Conservation (phyloP, 1,140 invertebrate genomes). For the Macrosteles quadrilineatus region DNA sequence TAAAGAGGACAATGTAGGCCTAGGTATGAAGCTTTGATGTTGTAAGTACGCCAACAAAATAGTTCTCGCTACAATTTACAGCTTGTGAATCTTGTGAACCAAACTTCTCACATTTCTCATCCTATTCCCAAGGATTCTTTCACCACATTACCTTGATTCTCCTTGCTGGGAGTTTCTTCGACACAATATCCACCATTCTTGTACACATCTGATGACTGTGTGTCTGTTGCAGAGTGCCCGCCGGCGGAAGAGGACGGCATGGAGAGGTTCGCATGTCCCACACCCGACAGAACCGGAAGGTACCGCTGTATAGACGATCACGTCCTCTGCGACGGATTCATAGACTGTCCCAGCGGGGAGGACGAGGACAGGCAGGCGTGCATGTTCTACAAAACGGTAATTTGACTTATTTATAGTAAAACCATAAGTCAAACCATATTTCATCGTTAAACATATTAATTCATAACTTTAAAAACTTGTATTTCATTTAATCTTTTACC, state of each 20-base stretch:
- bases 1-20: too few species aligned
- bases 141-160: too few species aligned
- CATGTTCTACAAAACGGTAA: conserved; percentile 98
- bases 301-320: conserved; percentile 96
- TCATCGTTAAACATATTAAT: not conserved
- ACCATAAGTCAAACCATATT: not conserved
- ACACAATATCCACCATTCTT: too few species aligned
- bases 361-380: conserved; percentile 91
- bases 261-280: conserved; percentile 92
- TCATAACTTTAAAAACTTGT: not conserved
- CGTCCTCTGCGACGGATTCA: conserved; percentile 91
- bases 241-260: conserved; percentile 90
- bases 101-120: too few species aligned
- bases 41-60: not conserved
- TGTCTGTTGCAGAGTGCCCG: conserved; percentile 79
- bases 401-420: conserved; percentile 41
- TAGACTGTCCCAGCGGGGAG: conserved; percentile 90
- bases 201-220: conserved; percentile 18
- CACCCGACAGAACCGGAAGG: conserved; percentile 83
- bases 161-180: too few species aligned
- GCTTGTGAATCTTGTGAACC: not conserved
- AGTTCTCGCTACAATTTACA: not conserved
- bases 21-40: too few species aligned
- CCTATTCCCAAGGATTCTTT: too few species aligned
- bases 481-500: too few species aligned